Evolutionary conservation across 2,113 vertebrate species (phyloP).

Genomic region (Onychostoma macrolepis): DNA sequence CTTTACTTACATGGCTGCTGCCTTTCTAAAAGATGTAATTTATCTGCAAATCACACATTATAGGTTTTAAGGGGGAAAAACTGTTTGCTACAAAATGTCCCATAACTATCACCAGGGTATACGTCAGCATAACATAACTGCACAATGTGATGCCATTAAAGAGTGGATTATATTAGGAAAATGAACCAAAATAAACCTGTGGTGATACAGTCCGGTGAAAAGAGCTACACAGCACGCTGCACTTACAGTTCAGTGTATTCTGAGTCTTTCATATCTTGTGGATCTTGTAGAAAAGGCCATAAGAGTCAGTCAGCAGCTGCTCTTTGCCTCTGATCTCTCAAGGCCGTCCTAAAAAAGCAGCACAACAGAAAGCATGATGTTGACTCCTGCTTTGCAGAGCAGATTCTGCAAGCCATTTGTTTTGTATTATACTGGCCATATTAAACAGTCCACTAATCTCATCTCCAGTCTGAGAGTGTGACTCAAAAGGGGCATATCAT

Average conservation of each 20-base stretch:
- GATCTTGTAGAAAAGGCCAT: not conserved
- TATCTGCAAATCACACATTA: not conserved
- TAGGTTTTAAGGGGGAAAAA: not conserved
- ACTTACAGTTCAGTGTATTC: not conserved
- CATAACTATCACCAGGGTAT: not conserved
- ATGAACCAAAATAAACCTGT: not conserved
- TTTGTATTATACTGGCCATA: not conserved
- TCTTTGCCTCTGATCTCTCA: slow-evolving; percentile 14
- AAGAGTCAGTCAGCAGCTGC: not conserved
- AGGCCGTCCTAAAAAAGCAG: not conserved
- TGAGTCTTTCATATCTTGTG: slow-evolving; percentile 9
- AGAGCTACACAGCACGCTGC: not conserved
- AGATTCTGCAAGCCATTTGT: not conserved
- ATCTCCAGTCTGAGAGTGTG: slow-evolving; percentile 1
- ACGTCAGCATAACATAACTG: not conserved
- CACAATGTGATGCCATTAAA: slow-evolving; percentile 1
- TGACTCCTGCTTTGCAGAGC: not conserved
- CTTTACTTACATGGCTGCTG: not conserved
- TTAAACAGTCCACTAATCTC: slow-evolving; percentile 28
- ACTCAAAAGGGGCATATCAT: not conserved
- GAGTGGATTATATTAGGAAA: not conserved
- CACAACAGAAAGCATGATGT: slow-evolving; percentile 9
- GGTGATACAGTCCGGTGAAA: not conserved
- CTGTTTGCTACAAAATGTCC: not conserved
- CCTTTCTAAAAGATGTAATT: not conserved